Percentiles rank a stretch among this genome's conserved stretches.
Evolutionary conservation across 1,140 invertebrate species (phyloP).

Genomic region (Zaprionus camerounensis): DNA sequence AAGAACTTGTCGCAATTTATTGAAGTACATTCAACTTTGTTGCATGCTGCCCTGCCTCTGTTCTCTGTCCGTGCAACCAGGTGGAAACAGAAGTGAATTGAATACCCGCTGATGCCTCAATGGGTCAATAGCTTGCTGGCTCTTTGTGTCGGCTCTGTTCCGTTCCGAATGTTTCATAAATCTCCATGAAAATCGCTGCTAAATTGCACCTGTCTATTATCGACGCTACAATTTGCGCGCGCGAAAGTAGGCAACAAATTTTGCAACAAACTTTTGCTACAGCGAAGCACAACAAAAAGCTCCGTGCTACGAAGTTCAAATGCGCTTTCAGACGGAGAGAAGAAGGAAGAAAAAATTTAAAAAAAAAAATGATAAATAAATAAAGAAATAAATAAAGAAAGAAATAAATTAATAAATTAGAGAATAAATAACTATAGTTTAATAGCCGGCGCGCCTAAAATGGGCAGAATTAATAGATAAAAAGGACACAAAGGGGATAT

Average conservation of each 20-base stretch:
- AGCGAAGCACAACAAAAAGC: slow-evolving; percentile 2
- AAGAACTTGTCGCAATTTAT: slow-evolving; percentile 64
- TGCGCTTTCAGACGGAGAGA: slow-evolving; percentile 5
- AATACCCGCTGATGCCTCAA: slow-evolving; percentile 7
- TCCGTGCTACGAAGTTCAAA: neutral
- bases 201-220: slow-evolving; percentile 38
- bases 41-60: slow-evolving; percentile 14
- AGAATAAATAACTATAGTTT: too few species aligned
- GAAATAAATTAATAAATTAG: neutral
- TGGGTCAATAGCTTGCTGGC: neutral
- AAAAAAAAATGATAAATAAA: neutral
- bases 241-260: slow-evolving; percentile 26
- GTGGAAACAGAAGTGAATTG: slow-evolving; percentile 19
- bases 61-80: slow-evolving; percentile 37
- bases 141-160: neutral
- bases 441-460: too few species aligned
- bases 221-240: slow-evolving; percentile 16
- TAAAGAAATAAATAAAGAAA: neutral
- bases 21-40: slow-evolving; percentile 56
- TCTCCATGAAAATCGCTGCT: slow-evolving; percentile 38
- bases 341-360: neutral
- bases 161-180: slow-evolving; percentile 34
- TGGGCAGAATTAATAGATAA: too few species aligned
- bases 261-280: slow-evolving; percentile 11
- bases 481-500: too few species aligned